Evolutionary conservation across 2,797 vertebrate genomes (phyloP).

Genomic region (Amphiprion clarkii): DNA sequence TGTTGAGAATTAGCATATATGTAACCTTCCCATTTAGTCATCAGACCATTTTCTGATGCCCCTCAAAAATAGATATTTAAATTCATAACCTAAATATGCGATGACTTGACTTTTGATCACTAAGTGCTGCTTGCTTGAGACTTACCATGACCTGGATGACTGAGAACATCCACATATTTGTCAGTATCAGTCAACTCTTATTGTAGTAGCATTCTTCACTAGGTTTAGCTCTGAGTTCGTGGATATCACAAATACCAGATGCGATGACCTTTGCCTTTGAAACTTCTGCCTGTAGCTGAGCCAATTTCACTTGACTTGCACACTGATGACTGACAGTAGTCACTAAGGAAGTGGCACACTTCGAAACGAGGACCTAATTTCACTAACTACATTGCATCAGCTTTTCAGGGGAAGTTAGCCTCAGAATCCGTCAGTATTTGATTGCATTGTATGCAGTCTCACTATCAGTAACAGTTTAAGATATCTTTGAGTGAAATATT

Average conservation of each 20-base stretch:
- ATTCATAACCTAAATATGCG: too few relatives aligned
- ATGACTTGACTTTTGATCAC: too few relatives aligned
- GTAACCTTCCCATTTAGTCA: too few relatives aligned
- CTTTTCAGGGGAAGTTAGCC: conserved; percentile 15
- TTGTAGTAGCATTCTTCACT: background rate
- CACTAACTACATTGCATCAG: conserved; percentile 53
- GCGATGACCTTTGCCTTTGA: conserved; percentile 13
- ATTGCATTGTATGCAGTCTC: conserved; percentile 4
- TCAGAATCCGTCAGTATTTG: background rate
- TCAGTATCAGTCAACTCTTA: background rate
- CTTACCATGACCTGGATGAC: too few relatives aligned
- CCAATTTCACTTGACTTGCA: conserved; percentile 40
- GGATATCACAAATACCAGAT: conserved; percentile 12
- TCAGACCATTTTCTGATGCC: too few relatives aligned
- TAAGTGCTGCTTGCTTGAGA: too few relatives aligned
- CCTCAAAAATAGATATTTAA: too few relatives aligned
- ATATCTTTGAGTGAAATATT: background rate
- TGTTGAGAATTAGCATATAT: too few relatives aligned
- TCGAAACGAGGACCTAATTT: conserved; percentile 71
- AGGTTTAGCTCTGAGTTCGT: conserved; percentile 9
- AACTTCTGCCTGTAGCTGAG: conserved; percentile 25
- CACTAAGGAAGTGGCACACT: conserved; percentile 81
- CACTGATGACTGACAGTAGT: conserved; percentile 52
- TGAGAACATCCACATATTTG: too few relatives aligned
- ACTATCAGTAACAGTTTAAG: background rate